A percentile compares a stretch with the other conserved stretches of the same genome.
These are phyloP conservation scores for Machimus atricapillus DNA, from an alignment of 2,888 invertebrate genomes.

Conservation along the genomic window DNA sequence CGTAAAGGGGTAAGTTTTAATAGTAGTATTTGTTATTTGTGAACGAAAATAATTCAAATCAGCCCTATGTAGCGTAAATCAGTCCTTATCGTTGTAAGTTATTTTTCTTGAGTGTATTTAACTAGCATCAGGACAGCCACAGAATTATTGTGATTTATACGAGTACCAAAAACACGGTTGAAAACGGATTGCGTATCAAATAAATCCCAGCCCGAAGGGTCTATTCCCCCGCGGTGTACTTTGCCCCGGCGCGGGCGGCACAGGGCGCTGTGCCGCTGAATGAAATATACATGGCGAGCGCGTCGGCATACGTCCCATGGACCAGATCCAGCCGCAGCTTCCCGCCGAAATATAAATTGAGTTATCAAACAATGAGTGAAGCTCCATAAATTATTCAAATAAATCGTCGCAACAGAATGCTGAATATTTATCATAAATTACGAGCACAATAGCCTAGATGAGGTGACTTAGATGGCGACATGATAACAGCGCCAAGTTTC, in stretches of 20 bases:
- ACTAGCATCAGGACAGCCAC: background rate
- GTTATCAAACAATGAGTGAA: slow-evolving; percentile 45
- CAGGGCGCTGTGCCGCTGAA: background rate
- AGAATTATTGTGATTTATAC: background rate
- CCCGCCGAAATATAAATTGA: slow-evolving; percentile 44
- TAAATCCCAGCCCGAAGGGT: slow-evolving; percentile 7
- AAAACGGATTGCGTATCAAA: background rate
- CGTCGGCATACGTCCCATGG: background rate
- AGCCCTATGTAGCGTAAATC: background rate
- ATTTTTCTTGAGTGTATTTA: background rate
- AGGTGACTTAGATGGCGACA: slow-evolving; percentile 43
- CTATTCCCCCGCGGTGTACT: background rate
- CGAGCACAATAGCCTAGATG: slow-evolving; percentile 43
- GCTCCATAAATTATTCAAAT: slow-evolving; percentile 47
- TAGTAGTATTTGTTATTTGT: background rate
- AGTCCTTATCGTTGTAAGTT: background rate
- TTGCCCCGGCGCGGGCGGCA: background rate
- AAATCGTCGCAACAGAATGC: slow-evolving; percentile 45
- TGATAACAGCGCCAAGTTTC: slow-evolving; percentile 27
- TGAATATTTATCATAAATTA: slow-evolving; percentile 48
- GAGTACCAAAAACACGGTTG: background rate
- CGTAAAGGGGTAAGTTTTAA: no score
- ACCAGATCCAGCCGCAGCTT: background rate
- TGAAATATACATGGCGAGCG: background rate
- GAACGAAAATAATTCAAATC: background rate